Conservation (phyloP, 1,140 invertebrate species). For the Temnothorax curvispinosus region DNA sequence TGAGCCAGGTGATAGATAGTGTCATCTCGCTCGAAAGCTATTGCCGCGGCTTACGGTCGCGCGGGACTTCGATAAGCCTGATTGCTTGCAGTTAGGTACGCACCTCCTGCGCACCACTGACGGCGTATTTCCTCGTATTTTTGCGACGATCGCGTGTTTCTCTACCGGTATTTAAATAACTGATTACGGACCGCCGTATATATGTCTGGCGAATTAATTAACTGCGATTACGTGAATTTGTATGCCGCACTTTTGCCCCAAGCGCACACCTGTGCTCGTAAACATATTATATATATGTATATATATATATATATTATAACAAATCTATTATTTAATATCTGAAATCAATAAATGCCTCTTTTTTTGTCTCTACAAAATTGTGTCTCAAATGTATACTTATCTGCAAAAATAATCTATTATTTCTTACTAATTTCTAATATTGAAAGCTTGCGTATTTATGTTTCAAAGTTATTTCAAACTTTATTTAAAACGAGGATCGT, state of each 20-base stretch:
- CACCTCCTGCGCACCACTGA: not conserved
- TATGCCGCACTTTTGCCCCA: too few species aligned
- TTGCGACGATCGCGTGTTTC: not conserved
- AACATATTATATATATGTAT: not conserved
- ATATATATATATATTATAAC: not conserved
- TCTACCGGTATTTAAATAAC: constrained; percentile 22
- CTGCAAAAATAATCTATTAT: constrained; percentile 1
- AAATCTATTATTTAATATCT: not conserved
- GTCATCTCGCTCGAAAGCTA: constrained; percentile 39
- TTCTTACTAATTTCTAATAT: not conserved
- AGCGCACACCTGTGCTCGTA: not conserved
- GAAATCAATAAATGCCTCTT: not conserved
- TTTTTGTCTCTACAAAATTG: not conserved
- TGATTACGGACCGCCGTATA: not conserved
- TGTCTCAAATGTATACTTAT: not conserved
- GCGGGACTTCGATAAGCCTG: constrained; percentile 7
- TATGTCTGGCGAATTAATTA: constrained; percentile 5
- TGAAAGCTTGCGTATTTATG: not conserved
- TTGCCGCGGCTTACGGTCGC: constrained; percentile 16
- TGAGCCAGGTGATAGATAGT: constrained; percentile 51
- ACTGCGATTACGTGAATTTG: not conserved
- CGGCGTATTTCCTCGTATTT: not conserved
- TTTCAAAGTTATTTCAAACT: not conserved
- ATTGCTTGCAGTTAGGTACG: constrained; percentile 28
- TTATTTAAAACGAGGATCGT: not conserved